A percentile compares a stretch with the other conserved stretches of the same genome.
Conservation (phyloP, 2,113 vertebrate genomes). For the Hiodon alosoides region DNA sequence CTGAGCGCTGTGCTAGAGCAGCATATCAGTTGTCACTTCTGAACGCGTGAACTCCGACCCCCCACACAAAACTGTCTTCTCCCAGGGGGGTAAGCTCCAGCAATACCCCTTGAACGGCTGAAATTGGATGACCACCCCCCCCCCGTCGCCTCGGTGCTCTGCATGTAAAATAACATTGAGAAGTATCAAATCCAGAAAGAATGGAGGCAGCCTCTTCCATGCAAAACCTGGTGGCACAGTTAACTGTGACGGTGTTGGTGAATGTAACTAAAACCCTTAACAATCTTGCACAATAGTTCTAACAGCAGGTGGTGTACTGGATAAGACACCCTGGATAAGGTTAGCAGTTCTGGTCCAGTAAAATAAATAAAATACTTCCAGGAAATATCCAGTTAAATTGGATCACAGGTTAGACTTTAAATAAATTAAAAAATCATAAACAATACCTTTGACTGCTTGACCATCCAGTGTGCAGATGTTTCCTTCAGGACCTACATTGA, state of each 20-base stretch:
- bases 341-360: too few relatives aligned
- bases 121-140: constrained; percentile 34
- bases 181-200: constrained; percentile 22
- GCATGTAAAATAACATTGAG: neutral
- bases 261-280: too few relatives aligned
- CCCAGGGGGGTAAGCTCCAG: neutral
- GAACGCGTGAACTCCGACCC: too few relatives aligned
- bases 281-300: too few relatives aligned
- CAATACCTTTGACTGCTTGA: neutral
- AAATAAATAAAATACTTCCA: too few relatives aligned
- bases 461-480: neutral
- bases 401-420: too few relatives aligned
- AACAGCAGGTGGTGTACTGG: too few relatives aligned
- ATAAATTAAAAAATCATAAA: neutral
- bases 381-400: too few relatives aligned
- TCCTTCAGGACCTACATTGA: neutral
- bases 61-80: neutral
- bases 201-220: neutral
- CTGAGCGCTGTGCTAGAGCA: neutral
- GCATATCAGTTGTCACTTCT: constrained; percentile 11
- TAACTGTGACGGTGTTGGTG: too few relatives aligned
- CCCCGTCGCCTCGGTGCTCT: neutral
- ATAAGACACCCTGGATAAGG: too few relatives aligned
- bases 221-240: too few relatives aligned
- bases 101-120: constrained; percentile 25